Evolutionary conservation across 2,797 vertebrate species (phyloP).

Genomic region (Hirundo rustica): DNA sequence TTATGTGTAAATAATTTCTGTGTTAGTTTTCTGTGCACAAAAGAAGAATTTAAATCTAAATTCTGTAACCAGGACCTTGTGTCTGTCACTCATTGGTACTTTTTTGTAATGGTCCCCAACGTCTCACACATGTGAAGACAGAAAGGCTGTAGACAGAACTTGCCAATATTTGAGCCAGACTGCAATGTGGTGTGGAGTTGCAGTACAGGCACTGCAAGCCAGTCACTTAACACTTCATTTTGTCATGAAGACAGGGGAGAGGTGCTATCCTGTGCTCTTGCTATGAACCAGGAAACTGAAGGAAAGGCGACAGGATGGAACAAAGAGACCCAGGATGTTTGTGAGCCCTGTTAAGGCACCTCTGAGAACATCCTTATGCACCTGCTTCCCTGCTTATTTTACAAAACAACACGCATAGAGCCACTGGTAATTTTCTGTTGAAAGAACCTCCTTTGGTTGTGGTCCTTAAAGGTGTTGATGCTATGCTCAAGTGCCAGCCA

Average conservation of each 20-base stretch:
- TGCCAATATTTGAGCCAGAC: not conserved
- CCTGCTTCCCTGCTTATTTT: constrained; percentile 75
- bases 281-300: constrained; percentile 71
- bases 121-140: fast-evolving
- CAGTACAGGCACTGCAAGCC: not conserved
- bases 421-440: constrained; percentile 23
- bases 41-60: not conserved
- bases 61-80: not conserved
- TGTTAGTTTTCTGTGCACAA: not conserved
- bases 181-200: not conserved
- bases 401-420: not conserved
- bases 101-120: not conserved
- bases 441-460: constrained; percentile 11
- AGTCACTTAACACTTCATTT: constrained; percentile 76
- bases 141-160: not conserved
- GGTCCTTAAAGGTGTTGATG: not conserved
- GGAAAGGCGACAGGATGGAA: constrained; percentile 38
- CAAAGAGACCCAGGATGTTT: not conserved
- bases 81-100: not conserved
- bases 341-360: not conserved
- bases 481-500: not conserved
- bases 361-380: constrained; percentile 30
- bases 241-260: constrained; percentile 66
- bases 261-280: constrained; percentile 60
- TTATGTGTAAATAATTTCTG: not conserved